Conservation (phyloP, 1,140 invertebrate genomes). For the Agrilus planipennis region DNA sequence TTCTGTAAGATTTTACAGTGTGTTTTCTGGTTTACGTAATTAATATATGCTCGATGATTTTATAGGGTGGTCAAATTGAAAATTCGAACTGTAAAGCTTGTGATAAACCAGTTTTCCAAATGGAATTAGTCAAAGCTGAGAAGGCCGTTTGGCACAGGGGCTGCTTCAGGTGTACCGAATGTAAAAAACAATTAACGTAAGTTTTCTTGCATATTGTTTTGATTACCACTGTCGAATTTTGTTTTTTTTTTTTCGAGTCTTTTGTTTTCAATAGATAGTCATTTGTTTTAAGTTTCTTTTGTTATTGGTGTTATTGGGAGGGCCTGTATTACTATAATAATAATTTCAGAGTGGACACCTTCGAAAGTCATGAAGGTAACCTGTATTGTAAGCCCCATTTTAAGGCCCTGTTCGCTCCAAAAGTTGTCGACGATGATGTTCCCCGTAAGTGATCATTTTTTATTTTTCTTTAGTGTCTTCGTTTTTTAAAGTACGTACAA, state of each 20-base stretch:
- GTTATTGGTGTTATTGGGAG: too few relatives aligned
- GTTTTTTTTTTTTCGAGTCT: too few relatives aligned
- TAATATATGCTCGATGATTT: background rate
- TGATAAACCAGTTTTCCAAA: slow-evolving; percentile 81
- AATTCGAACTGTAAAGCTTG: slow-evolving; percentile 63
- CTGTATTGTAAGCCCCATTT: slow-evolving; percentile 91
- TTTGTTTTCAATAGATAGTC: too few relatives aligned
- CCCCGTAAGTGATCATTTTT: slow-evolving; percentile 50
- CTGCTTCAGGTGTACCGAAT: slow-evolving; percentile 82
- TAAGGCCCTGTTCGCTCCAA: slow-evolving; percentile 81
- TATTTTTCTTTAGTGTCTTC: too few relatives aligned
- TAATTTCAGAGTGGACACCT: slow-evolving; percentile 68
- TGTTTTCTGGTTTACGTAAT: background rate
- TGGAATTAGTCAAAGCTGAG: slow-evolving; percentile 87
- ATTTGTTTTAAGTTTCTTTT: too few relatives aligned
- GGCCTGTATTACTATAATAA: slow-evolving; percentile 9
- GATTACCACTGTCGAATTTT: too few relatives aligned
- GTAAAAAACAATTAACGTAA: slow-evolving; percentile 78
- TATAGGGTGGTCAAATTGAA: slow-evolving; percentile 34
- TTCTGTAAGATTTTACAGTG: slow-evolving; percentile 40
- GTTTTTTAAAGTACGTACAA: too few relatives aligned
- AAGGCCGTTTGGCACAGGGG: slow-evolving; percentile 79
- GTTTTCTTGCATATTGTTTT: too few relatives aligned
- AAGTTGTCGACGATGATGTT: slow-evolving; percentile 66
- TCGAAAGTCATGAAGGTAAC: slow-evolving; percentile 75